These are phyloP conservation scores for Chalcis sispes DNA, from an alignment of 2,888 invertebrate species.

Conservation along the genomic window DNA sequence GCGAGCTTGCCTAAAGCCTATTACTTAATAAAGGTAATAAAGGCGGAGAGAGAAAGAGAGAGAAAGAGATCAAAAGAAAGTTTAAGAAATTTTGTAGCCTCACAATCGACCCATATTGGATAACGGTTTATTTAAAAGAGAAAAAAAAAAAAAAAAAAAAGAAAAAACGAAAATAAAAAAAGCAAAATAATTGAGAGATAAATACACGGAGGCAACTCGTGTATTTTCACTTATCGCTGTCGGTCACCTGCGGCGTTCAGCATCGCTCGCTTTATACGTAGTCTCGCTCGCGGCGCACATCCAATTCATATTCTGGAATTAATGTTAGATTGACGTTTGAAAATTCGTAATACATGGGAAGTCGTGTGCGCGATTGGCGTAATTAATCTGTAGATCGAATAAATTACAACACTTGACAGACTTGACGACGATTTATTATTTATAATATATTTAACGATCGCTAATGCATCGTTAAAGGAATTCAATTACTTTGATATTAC, in stretches of 20 bases:
- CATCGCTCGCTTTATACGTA: not conserved
- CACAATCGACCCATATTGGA: not conserved
- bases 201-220: not conserved
- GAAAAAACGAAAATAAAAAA: no score
- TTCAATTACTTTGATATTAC: no score
- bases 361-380: constrained; percentile 3
- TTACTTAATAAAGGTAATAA: constrained; percentile 3
- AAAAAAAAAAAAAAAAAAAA: no score
- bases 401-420: constrained; percentile 14
- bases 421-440: constrained; percentile 21
- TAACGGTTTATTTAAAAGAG: not conserved
- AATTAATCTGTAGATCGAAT: constrained; percentile 35
- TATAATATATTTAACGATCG: constrained; percentile 1
- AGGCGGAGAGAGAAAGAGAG: not conserved
- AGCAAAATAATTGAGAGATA: no score
- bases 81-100: not conserved
- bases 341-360: not conserved
- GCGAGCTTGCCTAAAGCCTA: constrained; percentile 28
- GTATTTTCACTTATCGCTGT: not conserved
- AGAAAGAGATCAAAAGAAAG: not conserved
- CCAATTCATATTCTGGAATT: constrained; percentile 28
- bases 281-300: not conserved
- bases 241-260: constrained; percentile 11
- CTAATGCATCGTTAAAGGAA: not conserved
- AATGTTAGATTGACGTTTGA: no score